Evolutionary conservation across 2,888 invertebrate genomes (phyloP), one percentile per base, ranked within the genome.

Genomic region (Cheiracanthium punctorium): DNA sequence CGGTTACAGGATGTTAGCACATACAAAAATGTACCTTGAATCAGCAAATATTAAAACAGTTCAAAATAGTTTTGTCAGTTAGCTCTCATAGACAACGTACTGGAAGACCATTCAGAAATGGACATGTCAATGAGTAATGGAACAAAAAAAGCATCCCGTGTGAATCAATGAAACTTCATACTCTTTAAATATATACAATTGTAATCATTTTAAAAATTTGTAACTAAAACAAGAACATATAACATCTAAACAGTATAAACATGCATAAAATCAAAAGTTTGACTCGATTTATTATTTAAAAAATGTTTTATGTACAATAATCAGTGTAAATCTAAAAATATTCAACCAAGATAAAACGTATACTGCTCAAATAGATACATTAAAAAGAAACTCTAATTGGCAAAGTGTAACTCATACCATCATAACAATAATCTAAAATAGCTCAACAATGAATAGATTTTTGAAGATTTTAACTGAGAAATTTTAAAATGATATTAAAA

Each of bases 41-140:
- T 24, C 58, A 58, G 58, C 24, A 58, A n/a, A 58, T 48, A 48
- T 58, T 24, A 58, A 48, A 48, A 58, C 58, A 58, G 24, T n/a
- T 58, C 8, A 58, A 58, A 58, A 24, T 58, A 58, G 4, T n/a
- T 5, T 58, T 58, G 58, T 58, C 58, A 58, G 24, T 58, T 58
- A 58, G 17, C 7, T 24, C 4, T 58, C n/a, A 17, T 17, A 48
- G 24, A 58, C 20, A 5, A 58, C 24, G 24, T 24, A 58, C 24
- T 58, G 58, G 58, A 58, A 58, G 58, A 58, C 58, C 20, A 20
- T 58, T 58, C 4, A 58, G 24, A 24, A 5, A 24, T 17, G 24
- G 12, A 24, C 0, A 58, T 24, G n/a, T 58, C 17, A 48, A 14
- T 17, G 17, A n/a, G n/a, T n/a, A n/a, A n/a, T n/a, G n/a, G 48